These are phyloP conservation scores for Cataglyphis altisquamis DNA, from an alignment of 2,888 invertebrate species.

Conservation along the genomic window DNA sequence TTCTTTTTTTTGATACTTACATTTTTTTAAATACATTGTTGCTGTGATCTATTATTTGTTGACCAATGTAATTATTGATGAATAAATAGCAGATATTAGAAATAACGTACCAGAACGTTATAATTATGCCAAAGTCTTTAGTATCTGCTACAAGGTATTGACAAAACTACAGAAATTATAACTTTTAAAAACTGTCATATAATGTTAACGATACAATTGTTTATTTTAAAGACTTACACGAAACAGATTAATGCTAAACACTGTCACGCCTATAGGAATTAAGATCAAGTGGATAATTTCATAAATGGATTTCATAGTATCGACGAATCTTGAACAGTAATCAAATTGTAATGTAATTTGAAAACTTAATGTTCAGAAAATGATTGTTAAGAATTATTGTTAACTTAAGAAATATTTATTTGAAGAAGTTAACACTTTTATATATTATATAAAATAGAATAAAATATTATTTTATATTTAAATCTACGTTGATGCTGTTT, in stretches of 20 bases:
- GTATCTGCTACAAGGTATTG: background rate
- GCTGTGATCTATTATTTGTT: conserved; percentile 26
- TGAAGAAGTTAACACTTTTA: background rate
- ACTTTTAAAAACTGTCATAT: background rate
- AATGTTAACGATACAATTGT: background rate
- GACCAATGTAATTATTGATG: background rate
- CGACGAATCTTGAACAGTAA: conserved; percentile 9
- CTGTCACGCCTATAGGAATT: background rate
- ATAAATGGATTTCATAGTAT: background rate
- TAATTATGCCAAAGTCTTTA: background rate
- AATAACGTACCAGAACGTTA: background rate
- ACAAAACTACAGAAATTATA: background rate
- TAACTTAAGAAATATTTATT: background rate
- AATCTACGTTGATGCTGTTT: no score
- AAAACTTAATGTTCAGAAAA: background rate
- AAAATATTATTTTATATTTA: no score
- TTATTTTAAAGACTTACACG: background rate
- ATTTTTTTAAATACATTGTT: conserved; percentile 8
- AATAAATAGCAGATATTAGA: background rate
- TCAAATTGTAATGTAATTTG: background rate
- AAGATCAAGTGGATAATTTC: background rate
- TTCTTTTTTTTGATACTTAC: conserved; percentile 3
- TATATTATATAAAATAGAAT: no score
- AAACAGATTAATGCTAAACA: conserved; percentile 31
- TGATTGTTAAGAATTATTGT: background rate